Percentiles rank a stretch among this genome's conserved stretches.
These are phyloP conservation scores for Thalassaphorura encarpata DNA, from an alignment of 1,140 invertebrate species.

Conservation along the genomic window DNA sequence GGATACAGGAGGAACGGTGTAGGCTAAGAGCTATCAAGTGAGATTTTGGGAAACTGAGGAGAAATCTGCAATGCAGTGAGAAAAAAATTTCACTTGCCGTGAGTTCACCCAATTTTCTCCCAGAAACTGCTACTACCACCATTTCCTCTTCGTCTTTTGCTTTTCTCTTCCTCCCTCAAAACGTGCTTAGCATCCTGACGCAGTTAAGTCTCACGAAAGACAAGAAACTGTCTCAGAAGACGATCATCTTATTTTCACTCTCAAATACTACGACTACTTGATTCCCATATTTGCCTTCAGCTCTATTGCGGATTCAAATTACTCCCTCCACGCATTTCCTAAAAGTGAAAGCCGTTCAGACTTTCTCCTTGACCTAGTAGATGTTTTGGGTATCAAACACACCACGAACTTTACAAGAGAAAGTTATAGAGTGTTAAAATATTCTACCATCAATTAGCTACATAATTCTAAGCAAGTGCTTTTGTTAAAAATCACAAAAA, in stretches of 20 bases:
- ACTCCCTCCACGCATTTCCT: constrained; percentile 1
- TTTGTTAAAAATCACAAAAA: neutral
- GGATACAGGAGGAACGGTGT: too few species aligned
- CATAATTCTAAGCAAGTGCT: too few species aligned
- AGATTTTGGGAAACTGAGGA: too few species aligned
- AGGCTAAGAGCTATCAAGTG: too few species aligned
- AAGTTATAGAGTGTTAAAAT: too few species aligned
- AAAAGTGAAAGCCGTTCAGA: too few species aligned
- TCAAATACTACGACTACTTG: constrained; percentile 9
- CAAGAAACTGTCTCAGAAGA: constrained; percentile 11
- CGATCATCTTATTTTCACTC: constrained; percentile 18
- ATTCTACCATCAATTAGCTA: too few species aligned
- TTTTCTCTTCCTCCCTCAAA: constrained; percentile 2
- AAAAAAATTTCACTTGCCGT: constrained; percentile 20
- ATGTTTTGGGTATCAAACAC: too few species aligned
- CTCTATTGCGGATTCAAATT: too few species aligned
- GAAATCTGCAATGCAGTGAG: constrained; percentile 30
- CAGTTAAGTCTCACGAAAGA: neutral
- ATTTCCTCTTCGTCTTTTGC: neutral
- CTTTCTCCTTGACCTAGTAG: neutral
- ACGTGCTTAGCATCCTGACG: constrained; percentile 7
- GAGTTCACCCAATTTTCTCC: neutral
- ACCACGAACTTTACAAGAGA: too few species aligned
- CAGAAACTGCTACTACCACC: neutral
- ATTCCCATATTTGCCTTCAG: neutral